phyloP scores from a whole-genome alignment of 53 echinoderm and acorn worm species.

The Echinometra lucunter region DNA sequence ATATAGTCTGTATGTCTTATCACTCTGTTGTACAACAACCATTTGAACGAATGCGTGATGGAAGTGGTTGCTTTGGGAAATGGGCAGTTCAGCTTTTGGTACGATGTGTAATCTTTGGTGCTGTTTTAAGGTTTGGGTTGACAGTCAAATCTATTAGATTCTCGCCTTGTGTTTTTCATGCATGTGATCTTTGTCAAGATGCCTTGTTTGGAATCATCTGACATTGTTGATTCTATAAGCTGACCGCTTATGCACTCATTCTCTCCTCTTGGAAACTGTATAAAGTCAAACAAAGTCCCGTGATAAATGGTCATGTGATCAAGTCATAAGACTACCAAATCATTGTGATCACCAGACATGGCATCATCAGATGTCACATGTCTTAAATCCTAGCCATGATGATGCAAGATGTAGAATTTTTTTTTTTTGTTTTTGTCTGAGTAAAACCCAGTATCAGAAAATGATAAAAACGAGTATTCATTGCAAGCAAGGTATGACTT shows the following conservation, averaged over 20 bases:
- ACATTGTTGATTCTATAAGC: not conserved
- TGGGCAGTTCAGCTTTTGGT: not conserved
- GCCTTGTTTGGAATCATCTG: not conserved
- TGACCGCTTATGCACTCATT: not conserved
- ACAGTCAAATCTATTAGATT: not conserved
- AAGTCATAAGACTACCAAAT: not conserved
- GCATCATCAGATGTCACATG: not conserved
- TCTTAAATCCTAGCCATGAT: not conserved
- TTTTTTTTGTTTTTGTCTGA: too few species aligned
- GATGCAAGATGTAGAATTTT: not conserved
- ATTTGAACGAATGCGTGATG: not conserved
- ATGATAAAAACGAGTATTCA: not conserved
- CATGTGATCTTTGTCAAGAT: not conserved
- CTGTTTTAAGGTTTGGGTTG: conserved; percentile 13
- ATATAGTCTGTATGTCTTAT: conserved; percentile 27
- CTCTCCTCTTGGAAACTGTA: not conserved
- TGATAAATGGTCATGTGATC: not conserved
- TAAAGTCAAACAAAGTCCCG: not conserved
- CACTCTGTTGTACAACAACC: not conserved
- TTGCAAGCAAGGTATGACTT: not conserved
- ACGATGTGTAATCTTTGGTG: conserved; percentile 33
- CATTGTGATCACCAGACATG: conserved; percentile 7
- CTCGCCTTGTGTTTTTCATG: not conserved
- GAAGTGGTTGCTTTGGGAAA: not conserved
- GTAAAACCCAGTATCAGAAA: too few species aligned